Conservation (phyloP, 1,140 invertebrate genomes). For the Drosophila watanabei region DNA sequence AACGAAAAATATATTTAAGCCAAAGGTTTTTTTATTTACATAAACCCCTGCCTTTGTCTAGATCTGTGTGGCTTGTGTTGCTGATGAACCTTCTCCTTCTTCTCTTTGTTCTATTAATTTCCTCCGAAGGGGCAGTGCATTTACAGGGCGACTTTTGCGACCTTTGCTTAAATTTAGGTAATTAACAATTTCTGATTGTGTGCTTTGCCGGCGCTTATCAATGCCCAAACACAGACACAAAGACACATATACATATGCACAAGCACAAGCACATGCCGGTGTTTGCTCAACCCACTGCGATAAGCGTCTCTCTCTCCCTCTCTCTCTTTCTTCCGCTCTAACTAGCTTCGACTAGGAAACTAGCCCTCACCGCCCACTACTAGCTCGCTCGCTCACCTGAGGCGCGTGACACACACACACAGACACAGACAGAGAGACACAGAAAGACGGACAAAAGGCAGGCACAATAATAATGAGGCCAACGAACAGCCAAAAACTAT, state of each 20-base stretch:
- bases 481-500: constrained; percentile 7
- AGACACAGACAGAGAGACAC: background rate
- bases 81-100: too few species aligned
- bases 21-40: background rate
- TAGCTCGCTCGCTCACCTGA: background rate
- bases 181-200: constrained; percentile 66
- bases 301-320: constrained; percentile 55
- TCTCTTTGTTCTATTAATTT: too few species aligned
- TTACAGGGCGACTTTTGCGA: constrained; percentile 16
- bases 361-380: constrained; percentile 5
- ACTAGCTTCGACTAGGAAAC: constrained; percentile 14
- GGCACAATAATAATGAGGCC: constrained; percentile 14
- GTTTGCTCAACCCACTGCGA: constrained; percentile 73
- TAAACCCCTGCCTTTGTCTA: background rate
- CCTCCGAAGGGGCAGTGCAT: constrained; percentile 8
- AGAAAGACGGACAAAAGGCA: background rate
- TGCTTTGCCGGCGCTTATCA: constrained; percentile 58
- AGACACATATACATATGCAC: constrained; percentile 16
- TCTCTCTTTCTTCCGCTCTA: constrained; percentile 30
- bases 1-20: background rate
- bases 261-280: constrained; percentile 7
- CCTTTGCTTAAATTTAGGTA: constrained; percentile 51
- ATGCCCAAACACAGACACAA: constrained; percentile 30
- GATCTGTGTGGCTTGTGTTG: background rate
- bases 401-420: constrained; percentile 59